Evolutionary conservation across 2,888 invertebrate species (phyloP).

Genomic region (Amphipyra tragopoginis): DNA sequence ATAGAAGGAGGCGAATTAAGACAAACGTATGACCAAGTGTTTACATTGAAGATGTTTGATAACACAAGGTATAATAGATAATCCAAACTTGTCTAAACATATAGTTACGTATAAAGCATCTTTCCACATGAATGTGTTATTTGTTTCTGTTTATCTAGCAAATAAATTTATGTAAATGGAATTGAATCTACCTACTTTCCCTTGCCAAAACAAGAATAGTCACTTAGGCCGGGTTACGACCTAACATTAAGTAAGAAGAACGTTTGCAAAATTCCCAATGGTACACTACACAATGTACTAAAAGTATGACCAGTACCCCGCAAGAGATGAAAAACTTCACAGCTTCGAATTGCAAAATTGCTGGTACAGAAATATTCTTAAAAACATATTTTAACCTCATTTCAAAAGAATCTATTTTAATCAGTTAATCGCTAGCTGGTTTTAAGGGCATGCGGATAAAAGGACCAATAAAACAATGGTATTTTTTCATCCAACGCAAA

Average conservation of each 20-base stretch:
- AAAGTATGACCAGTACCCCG: too few relatives aligned
- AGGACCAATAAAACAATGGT: conserved; percentile 38
- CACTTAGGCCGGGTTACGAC: conserved; percentile 26
- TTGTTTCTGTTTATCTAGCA: conserved; percentile 37
- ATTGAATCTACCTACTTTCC: conserved; percentile 26
- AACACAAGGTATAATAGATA: conserved; percentile 2
- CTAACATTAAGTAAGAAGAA: conserved; percentile 15
- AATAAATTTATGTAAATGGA: conserved; percentile 40
- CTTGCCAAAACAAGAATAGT: conserved; percentile 42
- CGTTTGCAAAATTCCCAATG: conserved; percentile 5
- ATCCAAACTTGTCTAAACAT: conserved; percentile 11
- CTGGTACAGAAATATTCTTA: neutral
- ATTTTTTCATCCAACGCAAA: conserved; percentile 34
- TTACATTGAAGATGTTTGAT: conserved; percentile 1
- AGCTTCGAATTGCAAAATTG: too few relatives aligned
- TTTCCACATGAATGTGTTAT: conserved; percentile 10
- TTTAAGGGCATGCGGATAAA: conserved; percentile 23
- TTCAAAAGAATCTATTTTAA: conserved; percentile 15
- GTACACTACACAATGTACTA: neutral
- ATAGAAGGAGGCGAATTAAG: neutral
- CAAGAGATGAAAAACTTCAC: too few relatives aligned
- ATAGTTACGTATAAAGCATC: conserved; percentile 2
- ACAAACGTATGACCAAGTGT: neutral
- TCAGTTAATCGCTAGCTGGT: conserved; percentile 30
- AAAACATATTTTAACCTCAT: conserved; percentile 4